Conservation (phyloP, 2,888 invertebrate species). For the Podabrus alpinus region DNA sequence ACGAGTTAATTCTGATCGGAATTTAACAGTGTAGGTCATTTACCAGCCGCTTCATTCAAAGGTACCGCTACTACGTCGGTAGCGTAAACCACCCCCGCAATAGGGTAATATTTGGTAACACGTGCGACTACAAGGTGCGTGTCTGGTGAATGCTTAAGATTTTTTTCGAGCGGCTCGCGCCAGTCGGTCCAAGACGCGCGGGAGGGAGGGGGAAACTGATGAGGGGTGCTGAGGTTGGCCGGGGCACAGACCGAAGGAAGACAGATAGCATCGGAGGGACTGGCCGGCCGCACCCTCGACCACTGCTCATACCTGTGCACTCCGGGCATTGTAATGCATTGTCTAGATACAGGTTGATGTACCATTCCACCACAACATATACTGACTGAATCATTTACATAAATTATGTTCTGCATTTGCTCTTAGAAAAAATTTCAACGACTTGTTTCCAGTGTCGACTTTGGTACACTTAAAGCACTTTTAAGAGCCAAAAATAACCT, state of each 20-base stretch:
- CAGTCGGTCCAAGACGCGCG: slow-evolving; percentile 31
- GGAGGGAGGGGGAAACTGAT: slow-evolving; percentile 35
- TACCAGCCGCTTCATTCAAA: slow-evolving; percentile 24
- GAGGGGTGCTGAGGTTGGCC: slow-evolving; percentile 43
- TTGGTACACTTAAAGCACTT: not conserved
- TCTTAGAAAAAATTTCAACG: not conserved
- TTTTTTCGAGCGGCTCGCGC: slow-evolving; percentile 45
- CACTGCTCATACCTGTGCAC: slow-evolving; percentile 42
- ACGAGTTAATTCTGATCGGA: not conserved
- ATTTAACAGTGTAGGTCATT: slow-evolving; percentile 28
- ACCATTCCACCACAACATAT: slow-evolving; percentile 31
- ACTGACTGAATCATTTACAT: slow-evolving; percentile 30
- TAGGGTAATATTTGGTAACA: slow-evolving; percentile 45
- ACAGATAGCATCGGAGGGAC: slow-evolving; percentile 49
- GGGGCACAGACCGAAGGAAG: slow-evolving; percentile 43
- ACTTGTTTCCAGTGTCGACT: not conserved
- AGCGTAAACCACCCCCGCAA: slow-evolving; percentile 34
- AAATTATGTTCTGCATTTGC: slow-evolving; percentile 24
- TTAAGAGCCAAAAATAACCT: not conserved
- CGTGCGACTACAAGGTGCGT: slow-evolving; percentile 45
- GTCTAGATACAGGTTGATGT: slow-evolving; percentile 40
- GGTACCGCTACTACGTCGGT: slow-evolving; percentile 33
- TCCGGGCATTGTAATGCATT: slow-evolving; percentile 41
- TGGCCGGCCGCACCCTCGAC: slow-evolving; percentile 47
- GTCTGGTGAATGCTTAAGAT: slow-evolving; percentile 44